Base-by-base conservation (phyloP, 2,888 invertebrate species). In the Chaetogeoica ovagalla region DNA sequence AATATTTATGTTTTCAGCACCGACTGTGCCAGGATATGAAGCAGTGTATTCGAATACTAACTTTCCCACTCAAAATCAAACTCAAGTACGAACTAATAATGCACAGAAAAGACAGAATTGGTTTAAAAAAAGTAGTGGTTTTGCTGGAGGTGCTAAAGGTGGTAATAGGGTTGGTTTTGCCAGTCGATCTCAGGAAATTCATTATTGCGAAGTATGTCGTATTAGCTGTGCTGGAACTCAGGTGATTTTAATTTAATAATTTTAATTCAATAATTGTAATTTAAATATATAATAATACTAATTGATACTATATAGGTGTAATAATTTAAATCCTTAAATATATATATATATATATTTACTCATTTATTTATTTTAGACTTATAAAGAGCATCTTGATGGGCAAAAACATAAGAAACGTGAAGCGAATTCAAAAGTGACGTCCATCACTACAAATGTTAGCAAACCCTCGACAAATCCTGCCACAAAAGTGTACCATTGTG, bases 381-480 rank as follows among this genome's bases (percentile, higher is more conserved):
- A 95, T 86, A 90, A 94, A 83, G 99, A 98, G 87, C 99, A 99
- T 89, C 89, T 99, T 85, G 98, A 98, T 86, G 99, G 99, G 0
- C 97, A 98, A 87, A 96, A 97, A 87, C 99, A 99, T 88, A 98
- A 98, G 90, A 98, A 98, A 89, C 96, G 98, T 87, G 98, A 98
- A 87, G 95, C 93, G 0, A 92, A 93, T 17, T 88, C 92, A 43
- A 94, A 94, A 86, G 90, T 91, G 86, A 13, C 48, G 11, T 48
- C 48, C 13, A 89, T 90, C 84, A 87, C 90, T 84, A 57, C 82
- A 30, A 76, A 69, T 57, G 81, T 81, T 37, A 74, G 60, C 23
- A 81, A 82, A 60, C 82, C 83, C 43, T 74, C 81, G 17, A 75
- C 37, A 85, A 37, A 86, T 87, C 2, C 86, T 87, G 52, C 87